Base-by-base conservation (phyloP, 2,113 vertebrate genomes). In the Coptodon bakossiorum region DNA sequence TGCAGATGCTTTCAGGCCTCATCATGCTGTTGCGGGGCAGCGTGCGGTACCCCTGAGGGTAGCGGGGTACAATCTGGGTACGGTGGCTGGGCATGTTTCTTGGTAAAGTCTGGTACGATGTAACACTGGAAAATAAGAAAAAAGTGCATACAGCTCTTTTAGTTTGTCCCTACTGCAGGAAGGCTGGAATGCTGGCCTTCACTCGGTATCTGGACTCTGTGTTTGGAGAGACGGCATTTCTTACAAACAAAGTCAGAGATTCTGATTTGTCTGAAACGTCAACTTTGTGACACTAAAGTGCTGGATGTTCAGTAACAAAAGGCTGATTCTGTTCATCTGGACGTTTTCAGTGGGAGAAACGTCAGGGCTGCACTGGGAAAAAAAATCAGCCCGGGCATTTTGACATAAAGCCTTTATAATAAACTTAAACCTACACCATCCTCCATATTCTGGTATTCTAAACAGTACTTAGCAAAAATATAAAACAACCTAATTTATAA, bases 71-170 rank as follows among this genome's bases (percentile, higher is more conserved):
- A 1, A 91, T 89, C 68, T 97, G 98, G 17, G 97, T 85, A 3
- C 98, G 96, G 90, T 99, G 98, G 94, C 98, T 99, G 1, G 99
- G 99, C 98, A 99, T 98, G 92, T 99, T 99, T 86, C 98, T 96
- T 2, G 99, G 99, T n/a, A 99, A 92, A 0, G 99, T 99, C 94
- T 99, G 98, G 87, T 99, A 99, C 1, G 98, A 98, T 17, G 97
- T 95, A 1, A 99, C 43, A 89, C 98, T 99, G 94, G 10, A 87
- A 94, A 82, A 80, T 53, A 57, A 50, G 7, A 36, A 29, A 5
- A 2, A 73, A 45, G 29, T 27, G 40, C 66, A 43, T 54, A 53
- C 1, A 29, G 50, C 16, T 9, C 22, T 24, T 12, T 43, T 24
- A 56, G n/a, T 17, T 11, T 73, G n/a, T 9, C 12, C 66, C 36